Evolutionary conservation across 2,113 vertebrate genomes (phyloP), one percentile per base, ranked within the genome.

Genomic region (Cygnus atratus): DNA sequence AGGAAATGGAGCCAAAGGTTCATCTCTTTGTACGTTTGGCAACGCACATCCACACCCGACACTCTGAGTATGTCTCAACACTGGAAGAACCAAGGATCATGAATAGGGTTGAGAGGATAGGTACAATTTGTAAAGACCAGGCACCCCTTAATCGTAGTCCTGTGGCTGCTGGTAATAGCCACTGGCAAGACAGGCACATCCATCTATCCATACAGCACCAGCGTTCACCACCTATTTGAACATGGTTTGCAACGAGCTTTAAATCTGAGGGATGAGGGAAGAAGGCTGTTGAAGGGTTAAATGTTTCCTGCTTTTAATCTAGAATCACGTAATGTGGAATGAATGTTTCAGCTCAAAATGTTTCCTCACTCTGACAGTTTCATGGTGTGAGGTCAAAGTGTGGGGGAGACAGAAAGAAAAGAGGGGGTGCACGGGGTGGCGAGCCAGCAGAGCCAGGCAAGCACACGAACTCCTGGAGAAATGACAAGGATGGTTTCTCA

Each of bases 301-400:
- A 80, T 0, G 24, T 72, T 96, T 93, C 94, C 95, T 93, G 73
- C 74, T 39, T 93, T 95, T 93, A 96, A 92, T 96, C 93, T 87
- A 16, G 43, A 79, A 92, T 90, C 89, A 87, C 77, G 89, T 94
- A 94, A 97, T 71, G 85, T 74, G 95, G 87, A 97, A 97, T 96
- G 92, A 95, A 97, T 95, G 92, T 77, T 95, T 92, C 85, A 46
- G 84, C 94, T 91, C 84, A 81, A 78, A 95, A 83, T 37, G 91
- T 57, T 94, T 94, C 94, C 93, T 88, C 71, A 3, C 58, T 67
- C 78, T 91, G 92, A 92, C 93, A 93, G 93, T 70, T 94, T 78
- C 94, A 86, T 63, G 87, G 84, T 94, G 86, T 58, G 84, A 93
- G 91, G 95, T 95, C 88, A 96, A 93, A 96, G 59, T 59, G 68